Base-by-base conservation (phyloP, 2,113 vertebrate species). In the Cebus imitator region DNA sequence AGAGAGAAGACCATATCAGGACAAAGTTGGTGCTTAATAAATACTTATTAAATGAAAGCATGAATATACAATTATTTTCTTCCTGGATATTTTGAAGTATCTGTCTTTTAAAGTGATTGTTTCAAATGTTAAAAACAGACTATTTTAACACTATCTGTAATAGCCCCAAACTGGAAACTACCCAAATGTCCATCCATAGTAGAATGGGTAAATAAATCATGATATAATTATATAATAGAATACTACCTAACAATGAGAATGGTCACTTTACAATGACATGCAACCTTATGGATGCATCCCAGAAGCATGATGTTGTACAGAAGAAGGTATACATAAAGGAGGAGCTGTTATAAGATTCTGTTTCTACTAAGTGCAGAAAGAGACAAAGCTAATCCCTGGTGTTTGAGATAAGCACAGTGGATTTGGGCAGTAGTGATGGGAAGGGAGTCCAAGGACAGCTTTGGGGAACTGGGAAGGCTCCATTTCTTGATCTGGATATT, bases 61-160 rank as follows among this genome's bases (percentile, higher is more conserved):
- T 40, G 13, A 58, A 78, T 12, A 20, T 40, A 72, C 32, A 48
- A 48, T 95, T 57, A 48, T 95, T 92, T 95, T 55, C 70, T 92
- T 76, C 30, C 61, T 78, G 57, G 23, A 10, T 80, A 12, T 76
- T 82, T 76, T 96, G 18, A 97, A 90, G 35, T 37, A 78, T 82
- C 58, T 66, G 78, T 72, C 43, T 89, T 93, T 66, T 96, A 78
- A 97, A 95, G 90, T 37, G n/a, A 40, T 88, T 50, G 32, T 87
- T 96, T 90, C 40, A 87, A 95, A 92, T 92, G 72, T 96, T 80
- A 84, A 91, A 92, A 87, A 86, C 27, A 73, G 35, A 11, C 50
- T 94, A 27, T 91, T 93, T 94, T 89, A 96, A 90, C 23, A 48
- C 37, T 70, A 52, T 94, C 43, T 70, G 30, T 97, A 88, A 97